Conservation (phyloP, 2,113 vertebrate genomes). For the Antidorcas marsupialis region DNA sequence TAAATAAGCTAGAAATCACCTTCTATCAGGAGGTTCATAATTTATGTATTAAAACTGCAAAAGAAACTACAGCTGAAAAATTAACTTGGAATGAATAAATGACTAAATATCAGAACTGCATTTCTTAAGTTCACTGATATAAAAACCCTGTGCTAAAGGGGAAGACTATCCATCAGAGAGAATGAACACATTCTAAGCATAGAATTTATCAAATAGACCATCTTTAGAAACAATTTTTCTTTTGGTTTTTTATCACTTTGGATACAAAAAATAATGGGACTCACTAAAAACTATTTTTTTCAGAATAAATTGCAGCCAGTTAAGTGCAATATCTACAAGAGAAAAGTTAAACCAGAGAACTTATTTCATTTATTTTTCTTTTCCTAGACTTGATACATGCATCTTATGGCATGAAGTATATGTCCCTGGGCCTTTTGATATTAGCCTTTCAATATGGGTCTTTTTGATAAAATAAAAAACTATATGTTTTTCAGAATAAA, state of each 20-base stretch:
- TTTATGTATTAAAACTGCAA: constrained; percentile 21
- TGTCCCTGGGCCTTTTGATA: not conserved
- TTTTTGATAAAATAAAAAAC: not conserved
- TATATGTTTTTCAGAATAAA: not conserved
- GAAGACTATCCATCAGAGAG: not conserved
- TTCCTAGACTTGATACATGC: not conserved
- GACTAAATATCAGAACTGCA: not conserved
- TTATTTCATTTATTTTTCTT: not conserved
- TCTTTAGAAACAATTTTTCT: constrained; percentile 38
- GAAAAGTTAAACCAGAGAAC: constrained; percentile 3
- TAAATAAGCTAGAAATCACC: not conserved
- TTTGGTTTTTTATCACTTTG: constrained; percentile 31
- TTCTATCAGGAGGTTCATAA: not conserved
- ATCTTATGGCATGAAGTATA: not conserved
- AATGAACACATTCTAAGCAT: constrained; percentile 7
- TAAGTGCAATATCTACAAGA: not conserved
- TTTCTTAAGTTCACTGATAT: not conserved
- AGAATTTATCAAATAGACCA: constrained; percentile 12
- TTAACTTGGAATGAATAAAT: constrained; percentile 31
- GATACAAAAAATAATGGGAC: not conserved
- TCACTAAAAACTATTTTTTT: constrained; percentile 35
- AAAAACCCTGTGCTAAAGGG: not conserved
- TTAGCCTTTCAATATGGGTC: not conserved
- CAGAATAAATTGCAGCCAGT: not conserved
- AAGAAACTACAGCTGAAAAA: constrained; percentile 27